Evolutionary conservation across 2,113 vertebrate genomes (phyloP).

Genomic region (Limanda limanda): DNA sequence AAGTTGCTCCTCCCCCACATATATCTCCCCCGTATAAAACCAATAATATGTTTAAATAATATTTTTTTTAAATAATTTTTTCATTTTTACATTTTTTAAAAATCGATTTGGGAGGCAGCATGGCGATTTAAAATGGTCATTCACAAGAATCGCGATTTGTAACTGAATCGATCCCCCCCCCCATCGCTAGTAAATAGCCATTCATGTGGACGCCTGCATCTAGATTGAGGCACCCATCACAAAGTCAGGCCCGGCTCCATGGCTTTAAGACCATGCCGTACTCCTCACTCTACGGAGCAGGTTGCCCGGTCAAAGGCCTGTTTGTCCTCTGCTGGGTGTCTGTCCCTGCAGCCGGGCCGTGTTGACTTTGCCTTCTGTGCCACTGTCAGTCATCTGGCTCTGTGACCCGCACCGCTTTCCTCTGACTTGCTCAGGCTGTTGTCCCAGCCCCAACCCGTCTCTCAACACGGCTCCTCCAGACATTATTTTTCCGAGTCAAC

Average conservation of each 20-base stretch:
- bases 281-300: conserved; percentile 18
- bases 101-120: no score
- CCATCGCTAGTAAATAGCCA: conserved; percentile 45
- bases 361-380: conserved; percentile 44
- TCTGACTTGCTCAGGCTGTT: conserved; percentile 23
- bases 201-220: conserved; percentile 17
- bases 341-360: conserved; percentile 21
- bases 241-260: conserved; percentile 17
- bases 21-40: no score
- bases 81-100: no score
- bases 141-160: no score
- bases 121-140: no score
- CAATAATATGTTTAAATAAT: no score
- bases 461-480: conserved; percentile 37
- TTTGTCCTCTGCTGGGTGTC: conserved; percentile 40
- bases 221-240: conserved; percentile 43
- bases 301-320: conserved; percentile 49
- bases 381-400: conserved; percentile 46
- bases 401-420: conserved; percentile 35
- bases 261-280: not conserved
- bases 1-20: no score
- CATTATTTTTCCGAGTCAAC: conserved; percentile 61
- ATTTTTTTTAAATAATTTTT: no score
- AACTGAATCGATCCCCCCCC: no score
- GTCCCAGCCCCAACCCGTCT: conserved; percentile 23